Percentiles rank a stretch among this genome's conserved stretches.
Evolutionary conservation across 2,888 invertebrate species (phyloP).

Genomic region (Nowickia ferox): DNA sequence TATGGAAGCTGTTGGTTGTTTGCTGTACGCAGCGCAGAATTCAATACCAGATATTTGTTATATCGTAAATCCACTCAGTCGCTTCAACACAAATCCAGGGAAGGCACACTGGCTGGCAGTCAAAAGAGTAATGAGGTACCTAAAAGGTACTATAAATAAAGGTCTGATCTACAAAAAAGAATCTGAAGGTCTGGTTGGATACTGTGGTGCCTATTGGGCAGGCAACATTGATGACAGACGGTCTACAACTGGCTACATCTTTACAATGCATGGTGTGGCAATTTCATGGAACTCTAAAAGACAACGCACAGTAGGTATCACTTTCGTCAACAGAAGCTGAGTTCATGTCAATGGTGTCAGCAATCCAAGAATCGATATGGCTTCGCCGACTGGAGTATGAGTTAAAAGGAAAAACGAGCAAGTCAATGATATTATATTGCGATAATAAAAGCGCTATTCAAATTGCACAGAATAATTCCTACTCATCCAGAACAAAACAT

Average conservation of each 20-base stretch:
- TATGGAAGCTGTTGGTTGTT: no score
- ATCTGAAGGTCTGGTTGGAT: constrained; percentile 52
- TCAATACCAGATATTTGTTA: no score
- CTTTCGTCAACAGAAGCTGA: constrained; percentile 73
- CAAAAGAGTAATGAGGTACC: no score
- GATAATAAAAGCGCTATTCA: background rate
- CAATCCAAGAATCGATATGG: constrained; percentile 60
- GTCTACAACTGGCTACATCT: constrained; percentile 24
- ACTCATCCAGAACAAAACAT: constrained; percentile 6
- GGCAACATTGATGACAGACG: constrained; percentile 61
- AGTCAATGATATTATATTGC: no score
- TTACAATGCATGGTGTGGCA: constrained; percentile 57
- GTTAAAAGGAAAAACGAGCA: background rate
- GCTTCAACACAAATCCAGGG: no score
- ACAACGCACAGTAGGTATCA: constrained; percentile 68
- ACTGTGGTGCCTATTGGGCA: constrained; percentile 69
- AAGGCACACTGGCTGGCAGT: no score
- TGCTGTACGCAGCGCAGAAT: no score
- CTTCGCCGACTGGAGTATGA: constrained; percentile 6
- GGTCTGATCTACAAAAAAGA: no score
- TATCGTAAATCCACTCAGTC: no score
- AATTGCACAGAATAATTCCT: constrained; percentile 17
- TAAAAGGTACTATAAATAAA: no score
- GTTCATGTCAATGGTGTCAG: constrained; percentile 69
- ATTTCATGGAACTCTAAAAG: constrained; percentile 69